phyloP scores from a whole-genome alignment of 2,113 vertebrate genomes.

The Phalacrocorax aristotelis region DNA sequence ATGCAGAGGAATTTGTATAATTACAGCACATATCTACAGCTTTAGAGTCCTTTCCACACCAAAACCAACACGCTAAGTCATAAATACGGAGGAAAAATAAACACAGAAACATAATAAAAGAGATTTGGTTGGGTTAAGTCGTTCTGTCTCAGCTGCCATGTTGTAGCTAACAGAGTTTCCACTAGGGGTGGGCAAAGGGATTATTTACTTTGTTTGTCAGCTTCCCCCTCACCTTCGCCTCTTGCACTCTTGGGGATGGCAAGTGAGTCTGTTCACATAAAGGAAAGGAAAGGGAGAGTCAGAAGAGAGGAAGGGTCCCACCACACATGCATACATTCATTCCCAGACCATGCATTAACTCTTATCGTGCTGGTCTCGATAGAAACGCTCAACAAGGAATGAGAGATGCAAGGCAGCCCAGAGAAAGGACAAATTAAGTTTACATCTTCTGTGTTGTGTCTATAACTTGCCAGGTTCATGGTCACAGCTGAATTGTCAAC shows the following conservation, averaged over 20 bases:
- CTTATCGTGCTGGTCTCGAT: neutral
- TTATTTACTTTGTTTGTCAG: constrained; percentile 31
- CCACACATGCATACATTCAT: neutral
- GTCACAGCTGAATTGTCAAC: constrained; percentile 16
- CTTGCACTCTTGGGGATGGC: neutral
- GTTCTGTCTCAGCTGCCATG: constrained; percentile 11
- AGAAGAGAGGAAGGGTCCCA: neutral
- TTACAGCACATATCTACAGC: constrained; percentile 65
- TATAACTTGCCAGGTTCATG: neutral
- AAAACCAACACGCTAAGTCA: constrained; percentile 64
- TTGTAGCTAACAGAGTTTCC: constrained; percentile 50
- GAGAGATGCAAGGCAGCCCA: neutral
- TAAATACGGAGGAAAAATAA: constrained; percentile 70
- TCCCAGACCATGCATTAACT: constrained; percentile 15
- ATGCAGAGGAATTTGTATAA: constrained; percentile 70
- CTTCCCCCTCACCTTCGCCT: constrained; percentile 23
- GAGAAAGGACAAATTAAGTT: neutral
- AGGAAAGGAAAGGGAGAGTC: constrained; percentile 38
- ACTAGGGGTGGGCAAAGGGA: constrained; percentile 41
- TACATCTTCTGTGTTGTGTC: neutral
- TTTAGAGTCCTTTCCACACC: constrained; percentile 65
- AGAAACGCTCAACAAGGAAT: neutral
- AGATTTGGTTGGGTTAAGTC: constrained; percentile 42
- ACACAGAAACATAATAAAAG: constrained; percentile 66
- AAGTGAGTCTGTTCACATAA: neutral